phyloP scores from a whole-genome alignment of 2,113 vertebrate genomes.

The Genyomyrus donnyi region DNA sequence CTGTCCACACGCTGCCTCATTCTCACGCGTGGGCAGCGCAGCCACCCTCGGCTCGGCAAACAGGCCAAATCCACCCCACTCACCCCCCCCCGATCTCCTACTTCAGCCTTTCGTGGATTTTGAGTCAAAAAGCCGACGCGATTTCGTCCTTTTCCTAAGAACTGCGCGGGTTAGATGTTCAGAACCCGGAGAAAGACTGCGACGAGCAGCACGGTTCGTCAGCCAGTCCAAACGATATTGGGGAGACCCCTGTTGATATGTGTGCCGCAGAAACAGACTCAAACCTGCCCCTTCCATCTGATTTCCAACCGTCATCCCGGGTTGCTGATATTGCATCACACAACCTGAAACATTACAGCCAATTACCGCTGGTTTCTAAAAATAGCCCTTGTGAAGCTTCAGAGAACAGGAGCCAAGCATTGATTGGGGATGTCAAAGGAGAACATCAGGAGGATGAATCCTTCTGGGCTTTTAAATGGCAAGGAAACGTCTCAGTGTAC shows the following conservation, averaged over 20 bases:
- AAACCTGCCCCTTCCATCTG: background rate
- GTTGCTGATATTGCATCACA: background rate
- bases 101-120: background rate
- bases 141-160: background rate
- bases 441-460: background rate
- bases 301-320: background rate
- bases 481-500: constrained; percentile 7
- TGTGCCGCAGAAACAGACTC: background rate
- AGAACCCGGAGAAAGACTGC: background rate
- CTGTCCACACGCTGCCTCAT: background rate
- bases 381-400: background rate
- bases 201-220: background rate
- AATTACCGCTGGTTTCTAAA: background rate
- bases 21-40: background rate
- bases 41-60: background rate
- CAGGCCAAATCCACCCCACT: background rate
- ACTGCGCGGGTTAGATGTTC: background rate
- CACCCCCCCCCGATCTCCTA: background rate
- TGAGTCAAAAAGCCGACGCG: background rate
- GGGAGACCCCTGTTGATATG: background rate
- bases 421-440: background rate
- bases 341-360: background rate
- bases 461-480: background rate
- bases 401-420: background rate
- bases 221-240: background rate